Conservation (phyloP, 1,140 invertebrate genomes). For the Macrostomum lignano region DNA sequence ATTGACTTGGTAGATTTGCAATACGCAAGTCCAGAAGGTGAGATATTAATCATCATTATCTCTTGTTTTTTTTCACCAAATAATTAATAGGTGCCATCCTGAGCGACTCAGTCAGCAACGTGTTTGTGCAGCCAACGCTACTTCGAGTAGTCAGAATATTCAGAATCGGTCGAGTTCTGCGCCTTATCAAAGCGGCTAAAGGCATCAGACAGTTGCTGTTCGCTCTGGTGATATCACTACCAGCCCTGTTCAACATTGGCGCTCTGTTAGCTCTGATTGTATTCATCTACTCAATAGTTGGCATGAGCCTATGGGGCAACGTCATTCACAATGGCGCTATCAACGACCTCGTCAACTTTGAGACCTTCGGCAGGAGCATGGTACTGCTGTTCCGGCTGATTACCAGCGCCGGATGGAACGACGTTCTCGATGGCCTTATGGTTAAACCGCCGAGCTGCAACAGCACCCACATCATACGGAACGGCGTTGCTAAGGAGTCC, state of each 20-base stretch:
- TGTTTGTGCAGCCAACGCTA: conserved; percentile 62
- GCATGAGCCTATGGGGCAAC: conserved; percentile 68
- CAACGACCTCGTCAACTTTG: conserved; percentile 41
- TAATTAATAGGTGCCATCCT: no score
- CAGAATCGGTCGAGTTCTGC: conserved; percentile 65
- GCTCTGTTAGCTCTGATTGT: conserved; percentile 63
- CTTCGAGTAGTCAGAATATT: conserved; percentile 74
- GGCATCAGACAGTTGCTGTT: conserved; percentile 76
- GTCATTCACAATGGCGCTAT: conserved; percentile 55
- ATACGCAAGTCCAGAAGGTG: no score
- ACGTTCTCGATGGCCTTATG: conserved; percentile 60
- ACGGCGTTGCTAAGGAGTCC: conserved; percentile 4
- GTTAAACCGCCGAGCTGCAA: conserved; percentile 57
- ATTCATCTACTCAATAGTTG: conserved; percentile 79
- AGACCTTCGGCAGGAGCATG: conserved; percentile 72
- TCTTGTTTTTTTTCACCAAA: no score
- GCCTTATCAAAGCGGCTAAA: conserved; percentile 78
- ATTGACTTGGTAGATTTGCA: no score
- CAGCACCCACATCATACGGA: conserved; percentile 7
- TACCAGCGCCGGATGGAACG: conserved; percentile 76
- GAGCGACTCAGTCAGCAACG: no score
- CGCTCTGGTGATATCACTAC: conserved; percentile 66
- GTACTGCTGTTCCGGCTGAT: conserved; percentile 65
- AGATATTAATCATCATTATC: no score
- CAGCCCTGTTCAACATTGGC: conserved; percentile 74